Base-by-base conservation (phyloP, 2,797 vertebrate species). In the Carapus acus region DNA sequence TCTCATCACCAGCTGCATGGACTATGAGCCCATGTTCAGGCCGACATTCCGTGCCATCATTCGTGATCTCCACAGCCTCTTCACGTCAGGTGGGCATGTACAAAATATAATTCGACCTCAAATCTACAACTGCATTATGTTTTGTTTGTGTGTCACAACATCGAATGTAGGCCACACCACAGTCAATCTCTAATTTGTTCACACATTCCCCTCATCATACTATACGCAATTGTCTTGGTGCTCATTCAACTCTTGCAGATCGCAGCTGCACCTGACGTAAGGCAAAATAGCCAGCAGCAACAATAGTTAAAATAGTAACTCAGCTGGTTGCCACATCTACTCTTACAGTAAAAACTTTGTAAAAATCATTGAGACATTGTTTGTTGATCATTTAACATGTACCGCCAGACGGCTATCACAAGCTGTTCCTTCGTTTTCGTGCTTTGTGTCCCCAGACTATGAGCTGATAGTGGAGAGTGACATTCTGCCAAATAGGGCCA, bases 1-100 rank as follows among this genome's bases (percentile, higher is more conserved):
- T 51, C 88, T 98, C 61, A 97, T 98, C 54, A 91, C 90, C 78
- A 90, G 82, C 82, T 97, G 95, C 74, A 98, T 97, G 93, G 92
- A 97, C 83, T 98, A 97, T 12, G 94, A 96, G 72, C 90, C 95
- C 40, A 84, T 89, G 12, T 95, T 92, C 81, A 88, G 95, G 37
- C 94, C 93, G 37, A 91, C 94, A 2, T 97, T 98, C 80, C 89
- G 94, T 58, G 91, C 92, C 3, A 53, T 97, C 62, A 96, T 98
- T 79, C 85, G 95, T 49, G 95, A 98, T 74, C 91, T 98, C 52
- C 94, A 98, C 83, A 93, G 93, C 75, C 90, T 98, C 64, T 94
- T 94, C 75, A 95, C 95, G 43, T 94, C 95, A 71, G 95, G 95
- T 97, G 57, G 58, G 88, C 78, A 20, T 6, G 6, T 1, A 15